A percentile compares a stretch with the other conserved stretches of the same genome.
Conservation (phyloP, 2,888 invertebrate genomes). For the Sabatieria punctata region DNA sequence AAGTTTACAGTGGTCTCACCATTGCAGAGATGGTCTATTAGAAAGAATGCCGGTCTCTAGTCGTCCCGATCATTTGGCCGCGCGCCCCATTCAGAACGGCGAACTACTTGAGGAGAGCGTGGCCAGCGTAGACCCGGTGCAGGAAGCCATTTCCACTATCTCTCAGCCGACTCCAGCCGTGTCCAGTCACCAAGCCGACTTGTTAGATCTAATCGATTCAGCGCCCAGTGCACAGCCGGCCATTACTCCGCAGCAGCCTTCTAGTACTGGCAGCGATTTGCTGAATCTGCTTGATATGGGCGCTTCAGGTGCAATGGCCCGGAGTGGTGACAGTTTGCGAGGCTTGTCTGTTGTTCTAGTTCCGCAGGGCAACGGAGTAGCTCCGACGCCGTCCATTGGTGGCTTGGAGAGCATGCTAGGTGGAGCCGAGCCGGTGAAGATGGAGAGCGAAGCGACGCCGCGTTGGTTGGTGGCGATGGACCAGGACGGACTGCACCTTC, state of each 20-base stretch:
- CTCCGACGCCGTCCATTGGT: neutral
- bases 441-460: slow-evolving; percentile 13
- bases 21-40: slow-evolving; percentile 51
- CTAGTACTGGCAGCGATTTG: slow-evolving; percentile 4
- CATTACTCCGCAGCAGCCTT: no score
- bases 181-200: no score
- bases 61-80: slow-evolving; percentile 27
- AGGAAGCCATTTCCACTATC: slow-evolving; percentile 36
- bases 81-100: slow-evolving; percentile 19
- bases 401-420: neutral
- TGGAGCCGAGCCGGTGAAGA: slow-evolving; percentile 25
- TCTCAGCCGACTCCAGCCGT: slow-evolving; percentile 42
- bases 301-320: neutral
- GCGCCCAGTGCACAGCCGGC: neutral
- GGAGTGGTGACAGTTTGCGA: no score
- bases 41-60: slow-evolving; percentile 89
- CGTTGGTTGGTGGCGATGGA: slow-evolving; percentile 54
- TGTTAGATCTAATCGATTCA: slow-evolving; percentile 9
- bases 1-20: neutral
- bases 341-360: no score
- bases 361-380: neutral
- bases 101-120: slow-evolving; percentile 1
- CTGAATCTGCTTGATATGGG: neutral
- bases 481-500: slow-evolving; percentile 62
- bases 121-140: slow-evolving; percentile 3